Evolutionary conservation across 2,113 vertebrate species (phyloP).

Genomic region (Tyto alba): DNA sequence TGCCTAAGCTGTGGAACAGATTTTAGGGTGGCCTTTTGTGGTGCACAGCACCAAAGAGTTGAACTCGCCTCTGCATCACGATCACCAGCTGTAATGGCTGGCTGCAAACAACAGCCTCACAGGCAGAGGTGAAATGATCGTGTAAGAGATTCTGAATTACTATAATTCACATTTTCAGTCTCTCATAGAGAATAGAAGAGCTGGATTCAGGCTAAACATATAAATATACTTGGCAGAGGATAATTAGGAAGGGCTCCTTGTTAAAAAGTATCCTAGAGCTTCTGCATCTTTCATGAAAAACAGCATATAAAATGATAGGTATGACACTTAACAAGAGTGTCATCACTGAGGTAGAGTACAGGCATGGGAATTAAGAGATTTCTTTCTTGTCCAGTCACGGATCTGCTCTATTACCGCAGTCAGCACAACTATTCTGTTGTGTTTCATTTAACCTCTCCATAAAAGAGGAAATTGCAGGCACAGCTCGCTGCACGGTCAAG

Average conservation of each 20-base stretch:
- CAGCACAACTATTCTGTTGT: background rate
- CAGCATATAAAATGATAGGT: background rate
- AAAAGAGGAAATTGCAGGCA: background rate
- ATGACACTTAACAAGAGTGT: background rate
- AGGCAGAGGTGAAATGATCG: background rate
- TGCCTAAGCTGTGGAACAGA: background rate
- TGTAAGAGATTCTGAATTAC: background rate
- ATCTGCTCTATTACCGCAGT: background rate
- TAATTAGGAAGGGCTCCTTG: background rate
- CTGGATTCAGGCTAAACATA: background rate
- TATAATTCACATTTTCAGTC: background rate
- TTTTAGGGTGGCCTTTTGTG: background rate
- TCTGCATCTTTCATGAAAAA: background rate
- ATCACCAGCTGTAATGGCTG: background rate
- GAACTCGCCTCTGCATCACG: background rate
- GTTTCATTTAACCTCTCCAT: background rate
- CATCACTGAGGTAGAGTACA: background rate
- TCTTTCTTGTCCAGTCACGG: background rate
- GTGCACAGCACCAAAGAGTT: fast-evolving
- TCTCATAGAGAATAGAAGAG: background rate
- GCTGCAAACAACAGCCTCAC: background rate
- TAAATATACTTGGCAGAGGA: background rate
- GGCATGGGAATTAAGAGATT: background rate
- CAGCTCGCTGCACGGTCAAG: background rate
- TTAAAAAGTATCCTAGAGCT: background rate